phyloP scores from a whole-genome alignment of 2,888 invertebrate genomes.

The Mesorhabditis spiculigera region DNA sequence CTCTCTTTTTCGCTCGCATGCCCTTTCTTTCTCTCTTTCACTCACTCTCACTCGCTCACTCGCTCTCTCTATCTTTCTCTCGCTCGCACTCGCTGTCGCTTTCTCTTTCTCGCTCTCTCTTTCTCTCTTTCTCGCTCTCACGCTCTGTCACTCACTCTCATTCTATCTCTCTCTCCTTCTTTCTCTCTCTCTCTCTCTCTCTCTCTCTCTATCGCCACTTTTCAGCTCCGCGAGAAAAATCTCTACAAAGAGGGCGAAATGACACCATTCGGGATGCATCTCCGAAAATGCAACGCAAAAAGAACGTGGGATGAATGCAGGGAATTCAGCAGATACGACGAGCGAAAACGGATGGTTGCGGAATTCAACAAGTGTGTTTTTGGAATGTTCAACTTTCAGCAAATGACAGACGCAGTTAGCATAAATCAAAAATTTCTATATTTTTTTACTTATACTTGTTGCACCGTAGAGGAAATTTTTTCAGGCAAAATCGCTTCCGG shows the following conservation, averaged over 20 bases:
- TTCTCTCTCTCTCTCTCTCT: too few relatives aligned
- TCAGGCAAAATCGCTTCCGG: slow-evolving; percentile 36
- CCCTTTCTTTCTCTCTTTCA: too few relatives aligned
- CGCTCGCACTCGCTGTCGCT: too few relatives aligned
- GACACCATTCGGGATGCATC: slow-evolving; percentile 75
- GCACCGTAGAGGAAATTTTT: slow-evolving; percentile 10
- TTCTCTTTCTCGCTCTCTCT: too few relatives aligned
- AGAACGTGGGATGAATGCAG: slow-evolving; percentile 58
- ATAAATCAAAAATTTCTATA: not conserved
- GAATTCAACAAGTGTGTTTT: slow-evolving; percentile 58
- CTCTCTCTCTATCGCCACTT: too few relatives aligned
- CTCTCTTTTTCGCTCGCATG: too few relatives aligned
- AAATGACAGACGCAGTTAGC: not conserved
- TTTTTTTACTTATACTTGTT: too few relatives aligned
- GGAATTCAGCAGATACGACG: slow-evolving; percentile 49
- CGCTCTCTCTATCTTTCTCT: too few relatives aligned
- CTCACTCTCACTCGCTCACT: too few relatives aligned
- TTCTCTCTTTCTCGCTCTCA: too few relatives aligned
- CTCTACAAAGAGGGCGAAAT: slow-evolving; percentile 75
- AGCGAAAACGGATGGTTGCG: slow-evolving; percentile 47
- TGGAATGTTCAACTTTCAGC: not conserved
- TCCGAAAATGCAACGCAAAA: slow-evolving; percentile 70
- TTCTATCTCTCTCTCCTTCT: too few relatives aligned
- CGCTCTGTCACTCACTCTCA: too few relatives aligned
- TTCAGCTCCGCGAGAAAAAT: slow-evolving; percentile 69